Conservation (phyloP, 2,888 invertebrate genomes). For the Lacanobia wlatinum region DNA sequence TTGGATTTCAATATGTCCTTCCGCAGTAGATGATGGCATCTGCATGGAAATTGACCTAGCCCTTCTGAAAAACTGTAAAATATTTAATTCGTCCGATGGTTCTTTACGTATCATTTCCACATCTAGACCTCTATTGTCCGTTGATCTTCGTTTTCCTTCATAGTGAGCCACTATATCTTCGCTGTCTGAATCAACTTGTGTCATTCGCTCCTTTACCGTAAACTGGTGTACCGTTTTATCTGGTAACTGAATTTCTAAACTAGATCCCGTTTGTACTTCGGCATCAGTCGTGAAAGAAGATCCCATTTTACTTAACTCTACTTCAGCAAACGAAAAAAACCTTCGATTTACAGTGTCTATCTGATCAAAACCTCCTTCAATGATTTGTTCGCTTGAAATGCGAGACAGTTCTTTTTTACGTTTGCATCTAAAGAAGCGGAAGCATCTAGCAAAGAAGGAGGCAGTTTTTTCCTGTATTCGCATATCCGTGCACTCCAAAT, state of each 20-base stretch:
- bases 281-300: constrained; percentile 61
- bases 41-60: constrained; percentile 64
- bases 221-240: background rate
- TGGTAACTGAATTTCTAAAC: constrained; percentile 73
- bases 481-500: constrained; percentile 51
- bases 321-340: constrained; percentile 77
- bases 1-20: background rate
- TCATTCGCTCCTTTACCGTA: background rate
- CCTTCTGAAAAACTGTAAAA: constrained; percentile 75
- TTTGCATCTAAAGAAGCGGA: constrained; percentile 61
- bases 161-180: constrained; percentile 32
- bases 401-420: constrained; percentile 39
- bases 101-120: constrained; percentile 23
- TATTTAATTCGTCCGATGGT: constrained; percentile 73
- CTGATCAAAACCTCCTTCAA: constrained; percentile 28
- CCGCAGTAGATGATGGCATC: background rate
- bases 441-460: constrained; percentile 47
- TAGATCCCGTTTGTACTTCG: constrained; percentile 81
- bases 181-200: constrained; percentile 11
- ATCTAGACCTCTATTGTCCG: constrained; percentile 16
- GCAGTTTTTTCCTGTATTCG: constrained; percentile 30
- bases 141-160: constrained; percentile 18
- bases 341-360: constrained; percentile 45
- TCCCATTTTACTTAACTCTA: constrained; percentile 76
- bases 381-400: constrained; percentile 22